Conservation (phyloP, 2,888 invertebrate species). For the Stomorhina lunata region DNA sequence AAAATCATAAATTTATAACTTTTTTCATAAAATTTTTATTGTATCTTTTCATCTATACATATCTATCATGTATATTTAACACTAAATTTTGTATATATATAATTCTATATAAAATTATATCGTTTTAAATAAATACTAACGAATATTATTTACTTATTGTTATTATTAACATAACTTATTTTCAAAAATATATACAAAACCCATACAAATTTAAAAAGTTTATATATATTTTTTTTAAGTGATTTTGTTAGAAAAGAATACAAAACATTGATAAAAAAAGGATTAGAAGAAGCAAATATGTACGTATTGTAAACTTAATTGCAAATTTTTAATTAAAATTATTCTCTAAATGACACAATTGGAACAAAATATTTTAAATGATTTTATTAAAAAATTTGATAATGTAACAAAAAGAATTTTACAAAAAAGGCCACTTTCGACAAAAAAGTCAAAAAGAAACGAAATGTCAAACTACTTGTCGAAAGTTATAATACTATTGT, state of each 20-base stretch:
- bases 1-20: background rate
- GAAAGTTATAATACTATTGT: background rate
- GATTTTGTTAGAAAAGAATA: background rate
- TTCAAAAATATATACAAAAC: background rate
- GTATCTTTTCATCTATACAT: too few relatives aligned
- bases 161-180: background rate
- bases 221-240: background rate
- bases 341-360: background rate
- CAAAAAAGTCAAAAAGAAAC: too few relatives aligned
- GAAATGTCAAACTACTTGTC: background rate
- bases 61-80: background rate
- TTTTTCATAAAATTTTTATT: background rate
- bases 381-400: background rate
- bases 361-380: background rate
- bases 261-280: background rate
- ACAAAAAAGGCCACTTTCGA: background rate
- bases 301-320: background rate
- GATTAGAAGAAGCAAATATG: background rate
- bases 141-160: background rate
- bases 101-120: background rate
- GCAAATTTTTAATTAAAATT: background rate
- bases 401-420: background rate
- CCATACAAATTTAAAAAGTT: background rate
- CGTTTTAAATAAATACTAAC: background rate
- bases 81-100: background rate